Percentiles rank a stretch among this genome's conserved stretches.
These are phyloP conservation scores for Electrophaes corylata DNA, from an alignment of 2,888 invertebrate genomes.

Conservation along the genomic window DNA sequence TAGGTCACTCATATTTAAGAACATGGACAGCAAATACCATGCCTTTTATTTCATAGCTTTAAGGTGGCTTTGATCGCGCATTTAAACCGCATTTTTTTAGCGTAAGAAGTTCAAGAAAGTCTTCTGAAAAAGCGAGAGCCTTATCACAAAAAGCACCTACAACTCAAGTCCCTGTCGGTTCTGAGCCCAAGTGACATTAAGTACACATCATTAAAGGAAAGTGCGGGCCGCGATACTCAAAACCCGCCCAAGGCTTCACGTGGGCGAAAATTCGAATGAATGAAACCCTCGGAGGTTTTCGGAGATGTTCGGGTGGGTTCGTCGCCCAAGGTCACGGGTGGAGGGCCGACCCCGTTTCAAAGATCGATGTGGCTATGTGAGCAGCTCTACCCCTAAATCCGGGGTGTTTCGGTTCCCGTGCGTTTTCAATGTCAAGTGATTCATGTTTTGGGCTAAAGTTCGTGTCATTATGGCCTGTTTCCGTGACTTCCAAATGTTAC, in stretches of 20 bases:
- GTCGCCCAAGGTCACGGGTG: conserved; percentile 67
- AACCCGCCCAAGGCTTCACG: conserved; percentile 48
- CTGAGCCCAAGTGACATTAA: conserved; percentile 41
- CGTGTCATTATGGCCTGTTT: conserved; percentile 64
- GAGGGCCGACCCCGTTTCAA: conserved; percentile 72
- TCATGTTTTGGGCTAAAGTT: conserved; percentile 61
- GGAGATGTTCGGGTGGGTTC: conserved; percentile 64
- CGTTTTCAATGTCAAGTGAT: conserved; percentile 81
- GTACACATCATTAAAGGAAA: conserved; percentile 52
- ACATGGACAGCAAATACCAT: not conserved
- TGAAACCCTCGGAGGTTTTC: conserved; percentile 68
- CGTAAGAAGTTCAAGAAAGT: not conserved
- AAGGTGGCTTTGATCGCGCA: not conserved
- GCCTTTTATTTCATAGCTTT: not conserved
- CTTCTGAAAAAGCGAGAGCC: conserved; percentile 8
- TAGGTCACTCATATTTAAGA: not conserved
- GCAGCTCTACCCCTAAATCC: conserved; percentile 63
- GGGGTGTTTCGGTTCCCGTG: conserved; percentile 62
- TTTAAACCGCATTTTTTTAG: not conserved
- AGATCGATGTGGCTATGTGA: conserved; percentile 79
- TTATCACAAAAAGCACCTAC: conserved; percentile 20
- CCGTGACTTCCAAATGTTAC: conserved; percentile 65
- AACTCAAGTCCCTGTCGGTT: conserved; percentile 33
- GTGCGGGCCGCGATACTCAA: conserved; percentile 44
- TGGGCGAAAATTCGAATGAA: conserved; percentile 66